Percentiles rank a stretch among this genome's conserved stretches.
phyloP scores from a whole-genome alignment of 2,113 vertebrate species.

The Urocitellus parryii region DNA sequence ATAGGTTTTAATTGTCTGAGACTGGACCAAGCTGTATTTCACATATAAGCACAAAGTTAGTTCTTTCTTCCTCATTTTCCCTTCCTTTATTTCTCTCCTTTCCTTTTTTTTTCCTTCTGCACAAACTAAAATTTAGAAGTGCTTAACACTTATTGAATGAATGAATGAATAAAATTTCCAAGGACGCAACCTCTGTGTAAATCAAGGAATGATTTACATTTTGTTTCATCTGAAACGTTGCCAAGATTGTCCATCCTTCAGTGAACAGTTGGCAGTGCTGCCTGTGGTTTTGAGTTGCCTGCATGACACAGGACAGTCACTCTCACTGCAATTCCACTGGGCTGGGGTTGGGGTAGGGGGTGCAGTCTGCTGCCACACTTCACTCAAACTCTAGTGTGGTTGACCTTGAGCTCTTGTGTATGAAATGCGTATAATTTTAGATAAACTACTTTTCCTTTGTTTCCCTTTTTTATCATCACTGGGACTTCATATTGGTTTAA shows the following conservation, averaged over 20 bases:
- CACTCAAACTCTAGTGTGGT: background rate
- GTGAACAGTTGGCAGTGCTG: background rate
- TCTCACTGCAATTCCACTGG: background rate
- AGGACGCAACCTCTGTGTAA: background rate
- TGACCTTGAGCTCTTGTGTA: background rate
- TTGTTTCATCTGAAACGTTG: background rate
- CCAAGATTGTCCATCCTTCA: background rate
- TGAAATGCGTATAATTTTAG: background rate
- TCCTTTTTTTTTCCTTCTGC: too few species aligned
- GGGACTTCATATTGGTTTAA: background rate
- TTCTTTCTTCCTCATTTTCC: background rate
- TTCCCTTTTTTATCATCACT: background rate
- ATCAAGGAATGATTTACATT: background rate
- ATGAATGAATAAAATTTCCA: background rate
- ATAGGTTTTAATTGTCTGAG: background rate
- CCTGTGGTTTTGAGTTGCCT: background rate
- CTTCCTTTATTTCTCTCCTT: background rate
- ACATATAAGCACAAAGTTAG: background rate
- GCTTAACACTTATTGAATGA: too few species aligned
- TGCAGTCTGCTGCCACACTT: background rate
- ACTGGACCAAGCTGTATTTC: background rate
- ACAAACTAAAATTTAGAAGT: background rate
- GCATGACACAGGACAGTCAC: background rate
- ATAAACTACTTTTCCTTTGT: background rate
- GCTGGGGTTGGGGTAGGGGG: fast-evolving